A percentile compares a stretch with the other conserved stretches of the same genome.
Conservation (phyloP, 2,113 vertebrate species). For the Sardina pilchardus region DNA sequence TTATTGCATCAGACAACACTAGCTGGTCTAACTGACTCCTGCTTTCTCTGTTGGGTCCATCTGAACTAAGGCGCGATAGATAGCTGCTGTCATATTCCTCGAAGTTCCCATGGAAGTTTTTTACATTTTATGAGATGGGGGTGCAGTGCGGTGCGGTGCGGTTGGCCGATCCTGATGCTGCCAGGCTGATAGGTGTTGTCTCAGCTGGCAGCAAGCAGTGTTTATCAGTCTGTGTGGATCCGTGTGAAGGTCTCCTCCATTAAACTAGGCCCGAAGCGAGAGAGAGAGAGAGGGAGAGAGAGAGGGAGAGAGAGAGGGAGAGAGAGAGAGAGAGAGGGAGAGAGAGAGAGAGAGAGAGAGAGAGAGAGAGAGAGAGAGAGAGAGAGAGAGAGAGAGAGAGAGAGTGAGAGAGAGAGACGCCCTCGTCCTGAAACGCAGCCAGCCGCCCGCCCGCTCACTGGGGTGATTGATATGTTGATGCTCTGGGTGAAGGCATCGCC, state of each 20-base stretch:
- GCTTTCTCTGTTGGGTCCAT: background rate
- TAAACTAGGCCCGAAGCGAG: background rate
- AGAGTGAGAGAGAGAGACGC: background rate
- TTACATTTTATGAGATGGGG: background rate
- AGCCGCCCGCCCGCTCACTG: background rate
- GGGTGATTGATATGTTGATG: constrained; percentile 12
- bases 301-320: too few relatives aligned
- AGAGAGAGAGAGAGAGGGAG: too few relatives aligned
- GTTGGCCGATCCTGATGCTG: background rate
- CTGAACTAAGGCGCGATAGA: background rate
- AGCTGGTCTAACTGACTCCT: background rate
- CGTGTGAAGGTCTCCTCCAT: background rate
- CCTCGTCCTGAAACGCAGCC: background rate
- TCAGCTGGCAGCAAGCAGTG: background rate
- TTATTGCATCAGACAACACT: background rate
- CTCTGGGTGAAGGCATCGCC: background rate
- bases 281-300: too few relatives aligned
- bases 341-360: too few relatives aligned
- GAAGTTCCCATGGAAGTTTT: background rate
- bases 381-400: background rate
- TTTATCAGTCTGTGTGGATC: background rate
- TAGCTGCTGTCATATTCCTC: background rate
- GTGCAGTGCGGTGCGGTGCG: too few relatives aligned
- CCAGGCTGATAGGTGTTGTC: background rate
- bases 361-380: background rate